Base-by-base conservation (phyloP, 1,140 invertebrate species). In the Drosophila suzukii region DNA sequence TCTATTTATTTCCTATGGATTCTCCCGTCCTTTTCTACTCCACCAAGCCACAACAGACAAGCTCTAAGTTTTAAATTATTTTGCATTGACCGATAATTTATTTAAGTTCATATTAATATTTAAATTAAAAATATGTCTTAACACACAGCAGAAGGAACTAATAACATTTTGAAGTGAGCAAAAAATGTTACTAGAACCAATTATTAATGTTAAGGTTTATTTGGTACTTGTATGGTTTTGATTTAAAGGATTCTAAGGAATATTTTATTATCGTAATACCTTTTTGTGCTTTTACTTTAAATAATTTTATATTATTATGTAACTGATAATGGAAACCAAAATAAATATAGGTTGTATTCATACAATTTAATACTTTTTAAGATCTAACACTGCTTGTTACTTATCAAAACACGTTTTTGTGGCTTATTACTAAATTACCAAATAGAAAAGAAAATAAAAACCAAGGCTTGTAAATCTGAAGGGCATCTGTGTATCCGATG, bases 141-240 rank as follows among this genome's bases (percentile, higher is more conserved):
- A 24, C 10, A 24, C 6, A 5, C 17, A 56, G 43, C 12, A 57
- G n/a, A 44, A 34, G 13, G 13, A 27, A 15, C 7, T 59, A 10
- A 24, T 34, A 63, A 59, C 82, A 85, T 78, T 86, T 81, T 60
- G 10, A 20, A 81, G 82, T 85, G 82, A 85, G 82, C 82, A 85
- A 68, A 86, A 86, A 86, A 86, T 86, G 82, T 86, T 86, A 86
- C 36, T 49, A 62, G 70, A 54, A 41, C 66, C 68, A 20, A 20
- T 1, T 6, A 44, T 11, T 10, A 2, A 46, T 34, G 10, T 61
- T 32, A 13, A 12, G 12, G 44, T 6, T 47, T 11, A 20, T 24
- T 47, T 47, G 12, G 6, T 24, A 13, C 6, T 24, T 24, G 5
- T 17, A 24, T 7, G 12, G 13, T 4, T 46, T 47, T 15, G 41